Percentiles rank a stretch among this genome's conserved stretches.
Evolutionary conservation across 2,888 invertebrate species (phyloP).

Genomic region (Phorcus lineatus): DNA sequence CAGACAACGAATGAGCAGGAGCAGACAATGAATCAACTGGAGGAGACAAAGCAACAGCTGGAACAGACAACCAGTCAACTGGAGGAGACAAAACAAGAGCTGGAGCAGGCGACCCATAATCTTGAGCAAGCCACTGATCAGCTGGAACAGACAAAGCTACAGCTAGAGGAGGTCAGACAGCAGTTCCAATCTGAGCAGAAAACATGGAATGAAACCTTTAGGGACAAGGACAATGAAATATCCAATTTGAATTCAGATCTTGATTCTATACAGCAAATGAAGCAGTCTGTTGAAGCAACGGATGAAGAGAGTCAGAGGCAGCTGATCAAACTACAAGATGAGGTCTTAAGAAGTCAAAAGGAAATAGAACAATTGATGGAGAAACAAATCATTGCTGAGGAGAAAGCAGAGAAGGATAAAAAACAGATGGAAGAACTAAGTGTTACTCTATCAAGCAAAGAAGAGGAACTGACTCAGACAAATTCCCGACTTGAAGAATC

Average conservation of each 20-base stretch:
- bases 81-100: not conserved
- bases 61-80: not conserved
- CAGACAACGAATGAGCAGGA: not conserved
- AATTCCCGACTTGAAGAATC: not conserved
- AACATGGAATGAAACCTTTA: not conserved
- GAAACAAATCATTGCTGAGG: slow-evolving; percentile 1
- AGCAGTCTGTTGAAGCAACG: not conserved
- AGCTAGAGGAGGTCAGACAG: not conserved
- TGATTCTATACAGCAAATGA: not conserved
- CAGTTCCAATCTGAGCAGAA: not conserved
- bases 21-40: slow-evolving; percentile 4
- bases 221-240: not conserved
- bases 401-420: slow-evolving; percentile 6
- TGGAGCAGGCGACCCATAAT: not conserved
- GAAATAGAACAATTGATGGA: not conserved
- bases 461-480: slow-evolving; percentile 41
- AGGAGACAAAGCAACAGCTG: not conserved
- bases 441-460: slow-evolving; percentile 25
- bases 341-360: not conserved
- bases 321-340: not conserved
- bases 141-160: not conserved
- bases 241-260: not conserved
- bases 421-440: slow-evolving; percentile 14
- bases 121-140: not conserved
- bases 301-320: not conserved